Base-by-base conservation (phyloP, 1,140 invertebrate species). In the Drosophila setifemur region DNA sequence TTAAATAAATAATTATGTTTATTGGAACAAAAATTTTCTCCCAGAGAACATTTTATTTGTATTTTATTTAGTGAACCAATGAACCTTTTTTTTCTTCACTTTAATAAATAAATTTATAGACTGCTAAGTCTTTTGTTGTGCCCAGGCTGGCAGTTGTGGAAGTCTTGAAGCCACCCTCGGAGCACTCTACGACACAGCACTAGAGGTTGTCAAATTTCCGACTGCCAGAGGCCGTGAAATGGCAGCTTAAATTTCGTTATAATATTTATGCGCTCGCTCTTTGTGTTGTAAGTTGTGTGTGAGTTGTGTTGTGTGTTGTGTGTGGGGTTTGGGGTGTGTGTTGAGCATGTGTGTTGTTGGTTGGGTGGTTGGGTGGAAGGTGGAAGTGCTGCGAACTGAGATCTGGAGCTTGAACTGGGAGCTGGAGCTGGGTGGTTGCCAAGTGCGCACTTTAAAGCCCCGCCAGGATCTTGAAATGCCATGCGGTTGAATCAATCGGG, bases 251-350 rank as follows among this genome's bases (percentile, higher is more conserved):
- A 58, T 69, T 73, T 52, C 60, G 33, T 64, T 73, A 54, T 72
- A 82, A 67, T 76, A 68, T 76, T 72, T 77, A 77, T 60, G 61
- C 48, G 70, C 47, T 68, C 50, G 16, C 21, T 54, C 43, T 53
- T 39, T 23, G 4, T 16, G 11, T 49, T 16, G 14, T 61, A 9
- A n/a, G 31, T 31, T 8, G 23, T 16, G 14, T 52, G 8, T 29
- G 14, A 1, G 31, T 12, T 11, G 23, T 35, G 39, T 31, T 31
- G 25, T 35, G 33, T 16, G 33, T 8, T 7, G 12, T 64, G 60
- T 16, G 14, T 52, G 8, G 23, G 14, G 2, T n/a, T 12, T 11
- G 23, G 29, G 39, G 25, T 31, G 25, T 35, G 33, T 16, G 33
- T 8, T 7, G 12, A 55, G 60, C n/a, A n/a, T n/a, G n/a, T n/a